Evolutionary conservation across 2,888 invertebrate genomes (phyloP), one percentile per base, ranked within the genome.

Genomic region (Craniophora ligustri): DNA sequence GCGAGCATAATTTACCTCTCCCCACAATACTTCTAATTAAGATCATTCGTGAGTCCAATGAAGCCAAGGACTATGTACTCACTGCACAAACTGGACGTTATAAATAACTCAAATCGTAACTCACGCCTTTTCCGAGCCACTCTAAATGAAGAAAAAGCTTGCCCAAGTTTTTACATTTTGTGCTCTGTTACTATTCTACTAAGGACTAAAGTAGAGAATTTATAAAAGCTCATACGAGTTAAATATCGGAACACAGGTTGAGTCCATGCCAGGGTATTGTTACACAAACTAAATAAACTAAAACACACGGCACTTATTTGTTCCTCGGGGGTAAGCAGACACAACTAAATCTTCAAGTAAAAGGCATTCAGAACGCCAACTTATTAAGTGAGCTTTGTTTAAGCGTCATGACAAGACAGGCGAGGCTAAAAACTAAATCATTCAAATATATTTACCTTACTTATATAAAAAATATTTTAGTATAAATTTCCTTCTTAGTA

Each of bases 21-120:
- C 63, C 81, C 79, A 92, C 91, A 92, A 92, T 91, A 86, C 89
- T 89, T 91, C 91, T 92, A 91, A 92, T 92, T 92, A 92, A 91
- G 92, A 91, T 91, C 89, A 89, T 88, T 88, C 90, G 88, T 88
- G 87, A 84, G 85, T 60, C 84, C 85, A 83, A 88, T 84, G 88
- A 84, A 84, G 82, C 81, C 72, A 81, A 86, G 82, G 82, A 86
- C 84, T 86, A 84, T 86, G 83, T 84, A 81, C 85, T 82, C 81
- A 79, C 82, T 86, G 85, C 82, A 87, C 84, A 86, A 88, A 88
- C 91, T 88, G 88, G 89, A 82, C 81, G 84, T 85, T 86, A 91
- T 92, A 91, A 92, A 92, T 91, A 91, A 91, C 90, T 87, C 85
- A 84, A 86, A 86, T 79, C 86, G 85, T 89, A 88, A 88, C 85